Percentiles rank a stretch among this genome's conserved stretches.
phyloP scores from a whole-genome alignment of 2,888 invertebrate species.

The Drosophila dives region DNA sequence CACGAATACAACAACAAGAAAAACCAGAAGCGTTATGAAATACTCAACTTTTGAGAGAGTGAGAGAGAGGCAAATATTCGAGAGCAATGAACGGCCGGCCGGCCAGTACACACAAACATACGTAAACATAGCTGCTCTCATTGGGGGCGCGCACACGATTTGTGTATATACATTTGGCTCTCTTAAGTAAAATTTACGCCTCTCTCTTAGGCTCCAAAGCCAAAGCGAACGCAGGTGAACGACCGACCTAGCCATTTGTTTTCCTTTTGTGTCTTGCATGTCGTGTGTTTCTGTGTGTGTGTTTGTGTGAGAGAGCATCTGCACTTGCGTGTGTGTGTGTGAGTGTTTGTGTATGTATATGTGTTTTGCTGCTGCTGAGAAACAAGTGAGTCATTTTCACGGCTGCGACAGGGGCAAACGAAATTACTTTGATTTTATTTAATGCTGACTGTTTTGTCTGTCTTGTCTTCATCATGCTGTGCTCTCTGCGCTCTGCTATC shows the following conservation, averaged over 20 bases:
- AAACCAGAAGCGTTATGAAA: conserved; percentile 81
- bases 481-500: conserved; percentile 2
- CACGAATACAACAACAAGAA: conserved; percentile 75
- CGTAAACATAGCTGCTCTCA: conserved; percentile 30
- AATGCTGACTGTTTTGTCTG: conserved; percentile 39
- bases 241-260: conserved; percentile 85
- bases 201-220: conserved; percentile 46
- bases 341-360: conserved; percentile 22
- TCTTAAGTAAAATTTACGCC: conserved; percentile 37
- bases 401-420: conserved; percentile 33
- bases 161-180: conserved; percentile 27
- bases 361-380: conserved; percentile 40
- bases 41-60: conserved; percentile 51
- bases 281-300: conserved; percentile 19
- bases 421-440: conserved; percentile 63
- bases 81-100: conserved; percentile 74
- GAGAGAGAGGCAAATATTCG: conserved; percentile 34
- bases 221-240: conserved; percentile 82
- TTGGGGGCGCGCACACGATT: conserved; percentile 57
- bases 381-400: conserved; percentile 74
- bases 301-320: conserved; percentile 42
- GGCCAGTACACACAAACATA: conserved; percentile 42
- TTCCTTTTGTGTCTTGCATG: conserved; percentile 67
- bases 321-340: conserved; percentile 21
- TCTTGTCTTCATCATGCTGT: conserved; percentile 13